Conservation (phyloP, 2,797 vertebrate species). For the Mycteria americana region DNA sequence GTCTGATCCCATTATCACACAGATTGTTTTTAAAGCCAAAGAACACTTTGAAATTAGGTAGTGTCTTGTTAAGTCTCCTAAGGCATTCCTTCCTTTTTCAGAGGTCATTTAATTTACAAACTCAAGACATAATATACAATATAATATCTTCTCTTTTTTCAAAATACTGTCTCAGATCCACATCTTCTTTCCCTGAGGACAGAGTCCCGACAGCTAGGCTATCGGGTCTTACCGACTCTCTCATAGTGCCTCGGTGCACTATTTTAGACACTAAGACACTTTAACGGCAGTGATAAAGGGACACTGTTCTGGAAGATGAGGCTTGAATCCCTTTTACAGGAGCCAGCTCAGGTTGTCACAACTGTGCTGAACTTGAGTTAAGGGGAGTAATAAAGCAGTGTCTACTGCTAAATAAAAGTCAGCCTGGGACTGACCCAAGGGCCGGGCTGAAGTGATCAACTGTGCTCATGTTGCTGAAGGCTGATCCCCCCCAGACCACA, state of each 20-base stretch:
- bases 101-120: not conserved
- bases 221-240: not conserved
- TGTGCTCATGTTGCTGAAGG: not conserved
- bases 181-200: not conserved
- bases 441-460: not conserved
- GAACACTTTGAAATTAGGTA: not conserved
- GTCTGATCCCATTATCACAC: not conserved
- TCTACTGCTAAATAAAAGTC: not conserved
- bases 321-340: not conserved
- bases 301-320: not conserved
- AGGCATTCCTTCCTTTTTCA: not conserved
- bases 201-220: not conserved
- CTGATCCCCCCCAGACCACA: not conserved
- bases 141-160: not conserved
- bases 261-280: not conserved
- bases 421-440: not conserved
- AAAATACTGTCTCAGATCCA: not conserved
- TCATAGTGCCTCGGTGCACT: not conserved
- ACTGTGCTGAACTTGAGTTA: not conserved
- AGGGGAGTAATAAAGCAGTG: not conserved
- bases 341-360: not conserved
- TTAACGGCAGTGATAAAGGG: not conserved
- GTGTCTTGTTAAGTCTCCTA: not conserved
- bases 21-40: not conserved
- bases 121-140: not conserved